Conservation (phyloP, 2,113 vertebrate genomes). For the Chloebia gouldiae region DNA sequence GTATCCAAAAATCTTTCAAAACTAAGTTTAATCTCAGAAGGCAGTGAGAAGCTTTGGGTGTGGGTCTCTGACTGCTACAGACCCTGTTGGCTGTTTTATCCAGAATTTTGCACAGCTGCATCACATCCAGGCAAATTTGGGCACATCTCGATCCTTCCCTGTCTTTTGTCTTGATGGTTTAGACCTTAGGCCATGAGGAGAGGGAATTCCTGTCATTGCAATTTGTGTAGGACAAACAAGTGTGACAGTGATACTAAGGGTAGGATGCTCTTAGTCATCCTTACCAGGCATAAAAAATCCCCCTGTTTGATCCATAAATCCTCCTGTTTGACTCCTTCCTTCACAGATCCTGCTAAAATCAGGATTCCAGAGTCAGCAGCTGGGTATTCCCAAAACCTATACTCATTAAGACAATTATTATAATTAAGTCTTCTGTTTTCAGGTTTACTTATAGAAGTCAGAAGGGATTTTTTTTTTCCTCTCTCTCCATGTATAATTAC, state of each 20-base stretch:
- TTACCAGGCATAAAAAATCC: neutral
- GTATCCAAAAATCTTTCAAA: neutral
- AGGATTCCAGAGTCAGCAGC: neutral
- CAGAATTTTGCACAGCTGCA: neutral
- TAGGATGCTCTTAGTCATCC: neutral
- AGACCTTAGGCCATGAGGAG: neutral
- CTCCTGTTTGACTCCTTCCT: neutral
- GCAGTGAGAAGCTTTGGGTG: neutral
- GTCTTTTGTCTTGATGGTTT: neutral
- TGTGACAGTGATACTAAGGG: neutral
- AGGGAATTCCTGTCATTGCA: neutral
- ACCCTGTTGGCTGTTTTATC: neutral
- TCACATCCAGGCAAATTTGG: neutral
- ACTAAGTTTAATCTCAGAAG: neutral
- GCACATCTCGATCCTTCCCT: neutral
- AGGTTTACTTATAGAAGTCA: constrained; percentile 16
- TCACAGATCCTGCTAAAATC: neutral
- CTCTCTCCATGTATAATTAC: neutral
- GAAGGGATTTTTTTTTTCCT: neutral
- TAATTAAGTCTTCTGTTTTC: constrained; percentile 48
- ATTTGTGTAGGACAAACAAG: neutral
- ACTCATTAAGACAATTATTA: constrained; percentile 33
- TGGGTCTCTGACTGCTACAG: neutral
- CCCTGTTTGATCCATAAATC: neutral
- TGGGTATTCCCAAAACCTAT: constrained; percentile 12